Conservation (phyloP, 53 echinoderm and acorn worm genomes). For the Hippasteria phrygiana region DNA sequence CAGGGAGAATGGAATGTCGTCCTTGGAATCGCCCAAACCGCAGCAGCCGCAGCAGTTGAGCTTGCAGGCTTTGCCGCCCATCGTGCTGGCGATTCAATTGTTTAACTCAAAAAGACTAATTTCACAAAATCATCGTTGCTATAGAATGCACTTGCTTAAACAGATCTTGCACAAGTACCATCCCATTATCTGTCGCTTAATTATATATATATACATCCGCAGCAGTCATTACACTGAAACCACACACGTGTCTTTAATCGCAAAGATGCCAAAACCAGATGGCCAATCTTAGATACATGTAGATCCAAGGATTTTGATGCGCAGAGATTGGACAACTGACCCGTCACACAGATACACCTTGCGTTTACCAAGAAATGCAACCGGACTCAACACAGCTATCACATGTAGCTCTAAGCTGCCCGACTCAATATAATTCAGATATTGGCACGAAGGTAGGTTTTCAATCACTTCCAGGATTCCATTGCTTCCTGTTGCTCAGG, state of each 20-base stretch:
- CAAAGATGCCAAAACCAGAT: slow-evolving; percentile 24
- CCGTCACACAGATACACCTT: too few relatives aligned
- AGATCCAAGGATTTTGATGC: not conserved
- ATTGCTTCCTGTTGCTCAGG: not conserved
- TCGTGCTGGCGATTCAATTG: not conserved
- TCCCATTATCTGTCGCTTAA: not conserved
- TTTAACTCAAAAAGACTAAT: not conserved
- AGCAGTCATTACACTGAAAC: not conserved
- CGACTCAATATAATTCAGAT: too few relatives aligned
- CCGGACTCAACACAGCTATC: too few relatives aligned
- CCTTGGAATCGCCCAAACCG: slow-evolving; percentile 81
- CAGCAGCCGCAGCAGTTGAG: slow-evolving; percentile 90
- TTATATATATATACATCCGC: not conserved
- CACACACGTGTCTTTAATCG: not conserved
- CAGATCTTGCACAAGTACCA: too few relatives aligned
- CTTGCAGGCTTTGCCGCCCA: slow-evolving; percentile 82
- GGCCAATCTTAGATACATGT: not conserved
- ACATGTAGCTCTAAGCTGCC: too few relatives aligned
- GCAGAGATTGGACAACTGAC: not conserved
- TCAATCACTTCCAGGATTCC: too few relatives aligned
- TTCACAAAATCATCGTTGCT: not conserved
- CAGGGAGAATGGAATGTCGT: slow-evolving; percentile 83
- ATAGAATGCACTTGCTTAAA: too few relatives aligned
- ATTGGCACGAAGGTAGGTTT: too few relatives aligned
- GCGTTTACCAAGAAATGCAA: too few relatives aligned